phyloP scores from a whole-genome alignment of 2,888 invertebrate species.

The Synergus umbraculus region DNA sequence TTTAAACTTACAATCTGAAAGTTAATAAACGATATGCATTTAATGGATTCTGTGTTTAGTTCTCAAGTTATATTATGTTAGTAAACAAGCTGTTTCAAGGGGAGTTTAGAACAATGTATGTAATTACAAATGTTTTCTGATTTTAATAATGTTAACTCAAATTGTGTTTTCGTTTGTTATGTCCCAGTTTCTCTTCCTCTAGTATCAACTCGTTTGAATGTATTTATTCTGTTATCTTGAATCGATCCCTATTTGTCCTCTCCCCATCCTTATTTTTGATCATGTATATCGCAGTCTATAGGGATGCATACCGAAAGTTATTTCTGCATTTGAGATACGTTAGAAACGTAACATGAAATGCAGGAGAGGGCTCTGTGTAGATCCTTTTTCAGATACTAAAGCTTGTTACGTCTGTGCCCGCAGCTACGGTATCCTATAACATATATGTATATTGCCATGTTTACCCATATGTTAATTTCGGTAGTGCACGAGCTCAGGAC shows the following conservation, averaged over 20 bases:
- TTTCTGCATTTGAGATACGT: conserved; percentile 9
- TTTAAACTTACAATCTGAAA: no score
- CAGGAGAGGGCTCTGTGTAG: neutral
- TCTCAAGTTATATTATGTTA: no score
- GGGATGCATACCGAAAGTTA: conserved; percentile 24
- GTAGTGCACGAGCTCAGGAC: neutral
- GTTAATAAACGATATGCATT: no score
- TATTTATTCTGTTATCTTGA: conserved; percentile 51
- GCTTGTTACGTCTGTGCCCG: conserved; percentile 5
- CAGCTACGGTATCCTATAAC: neutral
- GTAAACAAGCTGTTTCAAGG: neutral
- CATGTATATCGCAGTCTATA: neutral
- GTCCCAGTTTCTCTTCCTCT: neutral
- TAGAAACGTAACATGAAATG: neutral
- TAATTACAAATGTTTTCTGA: neutral
- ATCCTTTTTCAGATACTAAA: neutral
- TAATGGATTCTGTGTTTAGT: no score
- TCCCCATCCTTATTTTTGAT: conserved; percentile 38
- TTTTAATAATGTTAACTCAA: neutral
- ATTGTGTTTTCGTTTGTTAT: neutral
- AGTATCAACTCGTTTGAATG: conserved; percentile 5
- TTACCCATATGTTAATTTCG: conserved; percentile 3
- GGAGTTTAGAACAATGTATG: neutral
- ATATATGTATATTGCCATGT: neutral
- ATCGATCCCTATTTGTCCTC: conserved; percentile 52